Evolutionary conservation across 1,140 invertebrate species (phyloP), one percentile per base, ranked within the genome.

Genomic region (Gryon sp.): DNA sequence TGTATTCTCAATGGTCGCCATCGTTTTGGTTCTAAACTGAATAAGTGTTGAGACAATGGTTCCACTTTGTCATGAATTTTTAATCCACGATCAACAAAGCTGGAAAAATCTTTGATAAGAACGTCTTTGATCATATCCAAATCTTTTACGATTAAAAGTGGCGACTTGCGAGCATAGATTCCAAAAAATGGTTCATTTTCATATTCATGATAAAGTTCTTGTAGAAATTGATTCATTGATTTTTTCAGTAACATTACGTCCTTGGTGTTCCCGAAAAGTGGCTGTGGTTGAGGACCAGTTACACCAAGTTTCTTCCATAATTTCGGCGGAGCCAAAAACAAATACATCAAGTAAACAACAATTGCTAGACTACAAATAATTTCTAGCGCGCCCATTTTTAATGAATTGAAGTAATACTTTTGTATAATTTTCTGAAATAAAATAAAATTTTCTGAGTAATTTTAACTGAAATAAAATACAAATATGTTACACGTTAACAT

Each of bases 1-100:
- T 88, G 89, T 0, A 76, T 66, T 24, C 92, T 80, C 4, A 92
- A 80, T 2, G 88, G 85, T 50, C 90, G 87, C 91, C 91, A 92
- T 50, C 82, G 78, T n/a, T 81, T 50, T 0, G 83, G 78, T 34
- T 84, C 83, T 4, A 90, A 52, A 4, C 53, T 38, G 15, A 90
- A 85, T 0, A 90, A 45, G 66, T 88, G 76, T 24, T 80, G 60
- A 0, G 68, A 70, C 2, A 88, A 9, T 1, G 86, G 87, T 4
- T 88, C 86, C 0, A 84, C 66, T 38, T 86, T 85, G 8, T 83
- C 79, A n/a, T 79, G 52, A 3, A 82, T 63, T 16, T 32, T 50
- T 1, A 86, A 18, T 1, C 86, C 87, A 15, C 88, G 83, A 60
- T 90, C 78, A 4, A 83, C 43, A 22, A 91, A 91, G 24, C 80